phyloP scores from a whole-genome alignment of 2,888 invertebrate genomes.

The Liopterus haemorrhoidalis region DNA sequence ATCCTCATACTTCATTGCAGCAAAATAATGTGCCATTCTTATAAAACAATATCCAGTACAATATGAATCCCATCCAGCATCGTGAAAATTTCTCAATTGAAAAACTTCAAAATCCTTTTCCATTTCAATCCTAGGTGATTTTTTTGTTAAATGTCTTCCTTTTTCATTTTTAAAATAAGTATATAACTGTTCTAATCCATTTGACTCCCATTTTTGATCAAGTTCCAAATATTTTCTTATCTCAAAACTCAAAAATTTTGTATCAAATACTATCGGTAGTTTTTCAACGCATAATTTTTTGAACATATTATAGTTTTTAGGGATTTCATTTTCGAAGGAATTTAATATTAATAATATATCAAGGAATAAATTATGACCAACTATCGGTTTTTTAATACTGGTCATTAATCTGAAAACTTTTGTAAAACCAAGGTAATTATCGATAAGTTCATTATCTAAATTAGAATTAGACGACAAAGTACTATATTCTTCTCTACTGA shows the following conservation, averaged over 20 bases:
- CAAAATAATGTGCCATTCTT: constrained; percentile 56
- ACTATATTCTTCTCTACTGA: constrained; percentile 38
- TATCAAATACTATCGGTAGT: constrained; percentile 68
- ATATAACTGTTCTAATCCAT: constrained; percentile 53
- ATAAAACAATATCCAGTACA: constrained; percentile 69
- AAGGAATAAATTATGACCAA: constrained; percentile 69
- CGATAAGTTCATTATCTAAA: constrained; percentile 50
- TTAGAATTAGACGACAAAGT: too few species aligned
- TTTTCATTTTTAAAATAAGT: constrained; percentile 53
- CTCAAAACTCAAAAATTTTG: constrained; percentile 62
- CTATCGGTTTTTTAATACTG: constrained; percentile 58
- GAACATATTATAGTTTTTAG: constrained; percentile 57
- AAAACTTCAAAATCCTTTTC: constrained; percentile 31
- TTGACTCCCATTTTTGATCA: constrained; percentile 50
- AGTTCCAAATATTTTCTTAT: constrained; percentile 47
- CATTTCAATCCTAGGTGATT: constrained; percentile 43
- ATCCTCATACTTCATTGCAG: constrained; percentile 48
- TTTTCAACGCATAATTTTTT: constrained; percentile 56
- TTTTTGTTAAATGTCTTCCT: constrained; percentile 41
- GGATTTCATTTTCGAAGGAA: constrained; percentile 65
- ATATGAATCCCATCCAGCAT: constrained; percentile 82
- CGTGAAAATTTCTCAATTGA: constrained; percentile 49
- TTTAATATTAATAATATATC: constrained; percentile 66
- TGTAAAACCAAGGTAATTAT: constrained; percentile 59
- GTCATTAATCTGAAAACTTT: constrained; percentile 58